phyloP scores from a whole-genome alignment of 92 coral and sea anemone genomes.

The Porites rus region DNA sequence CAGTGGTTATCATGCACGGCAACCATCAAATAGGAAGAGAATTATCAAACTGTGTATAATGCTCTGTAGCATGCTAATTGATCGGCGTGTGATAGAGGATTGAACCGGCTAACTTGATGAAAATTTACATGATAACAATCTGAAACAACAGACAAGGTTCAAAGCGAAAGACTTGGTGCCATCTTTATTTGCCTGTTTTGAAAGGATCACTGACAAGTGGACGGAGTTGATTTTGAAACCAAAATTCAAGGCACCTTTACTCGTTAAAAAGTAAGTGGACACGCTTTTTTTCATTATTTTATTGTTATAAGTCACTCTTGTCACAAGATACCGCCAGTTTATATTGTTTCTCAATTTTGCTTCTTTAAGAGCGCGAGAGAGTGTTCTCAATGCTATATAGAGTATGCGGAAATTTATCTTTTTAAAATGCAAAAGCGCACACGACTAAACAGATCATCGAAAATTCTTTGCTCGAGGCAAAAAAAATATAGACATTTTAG shows the following conservation, averaged over 20 bases:
- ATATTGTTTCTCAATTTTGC: too few species aligned
- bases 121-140: background rate
- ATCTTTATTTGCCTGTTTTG: background rate
- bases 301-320: too few species aligned
- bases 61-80: constrained; percentile 4
- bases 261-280: constrained; percentile 8
- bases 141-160: background rate
- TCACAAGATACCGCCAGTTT: too few species aligned
- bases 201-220: background rate
- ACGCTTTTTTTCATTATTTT: background rate
- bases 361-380: too few species aligned
- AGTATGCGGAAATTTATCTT: constrained; percentile 5
- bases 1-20: background rate
- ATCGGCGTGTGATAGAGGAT: background rate
- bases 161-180: background rate
- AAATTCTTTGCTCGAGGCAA: constrained; percentile 23
- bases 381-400: too few species aligned
- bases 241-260: too few species aligned
- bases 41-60: constrained; percentile 1
- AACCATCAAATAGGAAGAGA: constrained; percentile 10
- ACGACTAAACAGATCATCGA: background rate
- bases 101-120: background rate
- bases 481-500: constrained; percentile 10
- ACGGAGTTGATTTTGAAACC: background rate
- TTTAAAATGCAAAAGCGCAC: background rate